Evolutionary conservation across 2,797 vertebrate species (phyloP).

Genomic region (Ctenopoma multispine): DNA sequence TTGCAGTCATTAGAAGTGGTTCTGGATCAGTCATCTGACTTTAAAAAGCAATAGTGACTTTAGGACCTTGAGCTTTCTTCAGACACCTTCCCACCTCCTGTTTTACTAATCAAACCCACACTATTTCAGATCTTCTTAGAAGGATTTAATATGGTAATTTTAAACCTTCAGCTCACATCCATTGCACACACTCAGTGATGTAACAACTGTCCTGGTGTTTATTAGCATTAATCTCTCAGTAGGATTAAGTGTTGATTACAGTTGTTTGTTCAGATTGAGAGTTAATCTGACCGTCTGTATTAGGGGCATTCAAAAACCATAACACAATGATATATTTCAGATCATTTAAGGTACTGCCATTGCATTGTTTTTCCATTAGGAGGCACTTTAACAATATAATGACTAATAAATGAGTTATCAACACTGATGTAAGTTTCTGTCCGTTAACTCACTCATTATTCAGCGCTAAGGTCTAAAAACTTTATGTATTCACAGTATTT

Average conservation of each 20-base stretch:
- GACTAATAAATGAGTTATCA: too few species aligned
- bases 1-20: slow-evolving; percentile 15
- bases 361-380: too few species aligned
- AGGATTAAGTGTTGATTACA: not conserved
- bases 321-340: too few species aligned
- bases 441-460: too few species aligned
- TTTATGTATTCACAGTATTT: too few species aligned
- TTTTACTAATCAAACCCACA: slow-evolving; percentile 20
- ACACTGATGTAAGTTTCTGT: too few species aligned
- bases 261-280: slow-evolving; percentile 8
- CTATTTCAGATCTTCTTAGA: slow-evolving; percentile 3
- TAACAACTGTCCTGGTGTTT: not conserved
- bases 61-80: not conserved
- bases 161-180: slow-evolving; percentile 4
- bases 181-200: not conserved
- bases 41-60: slow-evolving; percentile 11
- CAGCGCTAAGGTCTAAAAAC: too few species aligned
- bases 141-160: slow-evolving; percentile 48
- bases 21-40: slow-evolving; percentile 8
- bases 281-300: not conserved
- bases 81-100: slow-evolving; percentile 4
- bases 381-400: too few species aligned
- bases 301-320: not conserved
- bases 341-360: too few species aligned
- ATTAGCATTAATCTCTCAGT: not conserved